These are phyloP conservation scores for Polylopha cassiicola DNA, from an alignment of 2,888 invertebrate genomes.

Conservation along the genomic window DNA sequence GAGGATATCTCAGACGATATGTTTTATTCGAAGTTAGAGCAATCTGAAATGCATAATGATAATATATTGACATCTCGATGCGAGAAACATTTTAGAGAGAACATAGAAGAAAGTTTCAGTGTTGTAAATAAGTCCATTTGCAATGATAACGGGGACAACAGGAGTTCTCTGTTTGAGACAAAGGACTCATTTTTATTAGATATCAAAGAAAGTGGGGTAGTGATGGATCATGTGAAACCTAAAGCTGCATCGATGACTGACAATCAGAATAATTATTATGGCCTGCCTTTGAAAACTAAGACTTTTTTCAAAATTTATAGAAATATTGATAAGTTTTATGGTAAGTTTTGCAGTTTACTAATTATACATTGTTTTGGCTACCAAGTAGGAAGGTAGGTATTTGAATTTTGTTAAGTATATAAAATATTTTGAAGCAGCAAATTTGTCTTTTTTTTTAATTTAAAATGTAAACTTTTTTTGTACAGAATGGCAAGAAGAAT, in stretches of 20 bases:
- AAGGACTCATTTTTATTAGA: slow-evolving; percentile 64
- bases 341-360: slow-evolving; percentile 73
- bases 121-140: slow-evolving; percentile 72
- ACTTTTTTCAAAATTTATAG: slow-evolving; percentile 84
- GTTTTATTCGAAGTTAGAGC: slow-evolving; percentile 51
- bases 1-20: slow-evolving; percentile 54
- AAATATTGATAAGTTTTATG: slow-evolving; percentile 89
- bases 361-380: too few species aligned
- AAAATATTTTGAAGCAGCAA: too few species aligned
- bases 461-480: slow-evolving; percentile 5
- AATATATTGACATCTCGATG: slow-evolving; percentile 30
- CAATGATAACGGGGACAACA: slow-evolving; percentile 46
- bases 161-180: slow-evolving; percentile 48
- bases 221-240: slow-evolving; percentile 27
- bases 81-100: slow-evolving; percentile 37
- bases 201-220: slow-evolving; percentile 49
- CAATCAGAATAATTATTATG: slow-evolving; percentile 80
- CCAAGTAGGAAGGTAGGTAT: too few species aligned
- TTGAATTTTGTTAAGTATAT: too few species aligned
- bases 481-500: slow-evolving; percentile 96
- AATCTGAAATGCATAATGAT: slow-evolving; percentile 30
- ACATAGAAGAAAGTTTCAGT: slow-evolving; percentile 67
- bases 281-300: slow-evolving; percentile 83
- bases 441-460: not conserved
- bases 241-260: slow-evolving; percentile 21